Evolutionary conservation across 2,888 invertebrate genomes (phyloP), one percentile per base, ranked within the genome.

Genomic region (Chalcosyrphus nemorum): DNA sequence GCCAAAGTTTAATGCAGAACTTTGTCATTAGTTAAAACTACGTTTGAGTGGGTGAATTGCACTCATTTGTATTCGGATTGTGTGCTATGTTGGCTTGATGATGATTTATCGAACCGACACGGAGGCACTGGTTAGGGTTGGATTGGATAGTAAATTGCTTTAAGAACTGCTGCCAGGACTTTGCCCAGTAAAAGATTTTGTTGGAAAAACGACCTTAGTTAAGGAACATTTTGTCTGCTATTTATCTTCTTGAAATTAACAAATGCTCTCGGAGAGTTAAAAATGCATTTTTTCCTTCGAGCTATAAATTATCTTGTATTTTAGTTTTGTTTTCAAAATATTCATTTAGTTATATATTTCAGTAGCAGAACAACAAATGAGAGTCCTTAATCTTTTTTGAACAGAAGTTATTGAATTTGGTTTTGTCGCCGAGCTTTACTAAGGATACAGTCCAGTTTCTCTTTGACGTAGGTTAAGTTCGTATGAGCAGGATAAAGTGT

Each of bases 21-120:
- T 72, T 54, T 74, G 66, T 74, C 80, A 72, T 80, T 74, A 72
- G 80, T 66, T 80, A 61, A 65, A 71, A 65, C 43, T 63, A 71
- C 56, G 41, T 71, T 65, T 38, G 71, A 65, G 63, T 38, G 38
- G 54, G 27, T 41, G 71, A 63, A 47, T 47, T 47, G 54, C 47
- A 56, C 19, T 70, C 77, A 70, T 77, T 77, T 63, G 70, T 77
- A 70, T 70, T 68, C 54, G 43, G 47, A 59, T 61, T 63, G 57
- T 63, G 45, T 54, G 24, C 19, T 47, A 35, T 35, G 54, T 47
- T 47, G 21, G 35, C 13, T 47, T 77, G 70, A 78, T 56, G 71
- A 65, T 78, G 71, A 78, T 78, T 71, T 78, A 78, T 78, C 65
- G 57, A 57, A 29, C 47, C 7, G 24, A 4, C n/a, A n/a, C n/a